Base-by-base conservation (phyloP, 2,888 invertebrate species). In the Lordiphosa andalusiaca region DNA sequence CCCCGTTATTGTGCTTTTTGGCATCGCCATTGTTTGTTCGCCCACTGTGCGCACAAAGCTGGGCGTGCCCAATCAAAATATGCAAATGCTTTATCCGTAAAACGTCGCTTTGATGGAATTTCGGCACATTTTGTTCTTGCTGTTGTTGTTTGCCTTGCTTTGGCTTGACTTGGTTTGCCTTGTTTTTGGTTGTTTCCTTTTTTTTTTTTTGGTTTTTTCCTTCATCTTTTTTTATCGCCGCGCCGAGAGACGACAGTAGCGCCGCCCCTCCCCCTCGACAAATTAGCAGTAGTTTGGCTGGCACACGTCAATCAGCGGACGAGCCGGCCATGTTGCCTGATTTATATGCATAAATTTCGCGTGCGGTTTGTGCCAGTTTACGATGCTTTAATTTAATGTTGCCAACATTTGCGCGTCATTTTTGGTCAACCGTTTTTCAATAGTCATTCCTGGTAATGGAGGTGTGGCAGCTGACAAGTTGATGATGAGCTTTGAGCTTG, bases 401-500 rank as follows among this genome's bases (percentile, higher is more conserved):
- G 82, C 77, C 75, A 76, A 81, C 82, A 76, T 77, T 81, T 81
- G 82, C 82, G 66, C 82, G 82, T 76, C 69, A 81, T 81, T 76
- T 80, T 81, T 59, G 81, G 75, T 73, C 71, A 77, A 57, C 59
- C 62, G 71, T 52, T 77, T 70, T 75, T 67, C 57, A 55, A 67
- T 57, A 72, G 74, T 72, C 81, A 80, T 64, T 65, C 42, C 53
- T 61, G 46, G 60, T 63, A 70, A 67, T 73, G 70, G 63, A 48
- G 74, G 71, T 53, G 67, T 59, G 65, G 38, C 69, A 37, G 36
- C 33, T 49, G 44, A 38, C 46, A 47, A 49, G 49, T 55, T 42
- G 57, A 49, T 50, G 64, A 63, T 46, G 57, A 41, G 58, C 46
- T 13, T 10, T 36, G 52, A 16, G 30, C 44, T 44, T 44, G 30